These are phyloP conservation scores for Andrena marginata DNA, from an alignment of 2,888 invertebrate species.

Conservation along the genomic window DNA sequence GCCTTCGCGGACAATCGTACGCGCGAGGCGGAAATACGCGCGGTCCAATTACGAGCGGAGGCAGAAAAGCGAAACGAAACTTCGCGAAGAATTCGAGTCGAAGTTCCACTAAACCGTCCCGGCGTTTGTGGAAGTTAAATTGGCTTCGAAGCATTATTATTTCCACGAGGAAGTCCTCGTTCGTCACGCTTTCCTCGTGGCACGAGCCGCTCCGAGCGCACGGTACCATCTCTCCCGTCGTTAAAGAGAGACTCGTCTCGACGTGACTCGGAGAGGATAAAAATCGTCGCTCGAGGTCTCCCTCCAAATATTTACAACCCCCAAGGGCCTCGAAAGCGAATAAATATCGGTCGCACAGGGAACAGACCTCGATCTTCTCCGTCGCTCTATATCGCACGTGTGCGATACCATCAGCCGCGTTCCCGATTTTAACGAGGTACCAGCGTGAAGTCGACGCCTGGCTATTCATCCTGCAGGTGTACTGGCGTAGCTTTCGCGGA, in stretches of 20 bases:
- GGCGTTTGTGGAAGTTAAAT: not conserved
- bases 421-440: conserved; percentile 27
- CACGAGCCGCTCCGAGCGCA: not conserved
- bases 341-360: not conserved
- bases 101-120: not conserved
- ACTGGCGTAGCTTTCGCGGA: conserved; percentile 24
- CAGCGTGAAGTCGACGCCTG: conserved; percentile 1
- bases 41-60: conserved; percentile 1
- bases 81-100: not conserved
- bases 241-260: not conserved
- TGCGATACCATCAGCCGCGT: too few species aligned
- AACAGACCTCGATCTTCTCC: too few species aligned
- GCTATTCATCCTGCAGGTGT: conserved; percentile 27
- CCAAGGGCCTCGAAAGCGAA: not conserved
- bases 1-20: conserved; percentile 12
- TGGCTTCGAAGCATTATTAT: conserved; percentile 2
- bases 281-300: not conserved
- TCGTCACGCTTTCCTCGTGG: not conserved
- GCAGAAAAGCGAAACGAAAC: not conserved
- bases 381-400: too few species aligned
- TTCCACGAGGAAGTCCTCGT: not conserved
- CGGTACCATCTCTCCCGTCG: not conserved
- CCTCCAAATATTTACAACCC: not conserved
- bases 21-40: not conserved
- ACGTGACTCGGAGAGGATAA: conserved; percentile 6